These are phyloP conservation scores for Helicoverpa assulta DNA, from an alignment of 2,888 invertebrate species.

Conservation along the genomic window DNA sequence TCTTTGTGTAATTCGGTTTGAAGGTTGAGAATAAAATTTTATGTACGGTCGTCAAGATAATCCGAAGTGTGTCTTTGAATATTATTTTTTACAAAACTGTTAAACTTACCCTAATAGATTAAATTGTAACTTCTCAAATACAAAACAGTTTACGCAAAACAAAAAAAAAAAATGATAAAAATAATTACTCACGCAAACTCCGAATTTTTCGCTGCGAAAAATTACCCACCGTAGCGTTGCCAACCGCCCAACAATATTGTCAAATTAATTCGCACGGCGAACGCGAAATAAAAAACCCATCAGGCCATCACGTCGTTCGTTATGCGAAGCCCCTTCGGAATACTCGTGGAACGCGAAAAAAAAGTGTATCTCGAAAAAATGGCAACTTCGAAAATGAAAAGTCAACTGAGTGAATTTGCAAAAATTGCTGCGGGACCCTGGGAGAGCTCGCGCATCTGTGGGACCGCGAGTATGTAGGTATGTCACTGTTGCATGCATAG, in stretches of 20 bases:
- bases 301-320: slow-evolving; percentile 67
- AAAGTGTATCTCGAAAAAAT: slow-evolving; percentile 59
- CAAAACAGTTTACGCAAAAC: background rate
- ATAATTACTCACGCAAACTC: slow-evolving; percentile 5
- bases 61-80: too few relatives aligned
- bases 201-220: slow-evolving; percentile 6
- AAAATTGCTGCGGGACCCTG: slow-evolving; percentile 79
- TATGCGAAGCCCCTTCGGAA: slow-evolving; percentile 66
- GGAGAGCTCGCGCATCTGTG: slow-evolving; percentile 52
- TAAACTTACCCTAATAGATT: background rate
- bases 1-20: background rate
- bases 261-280: slow-evolving; percentile 54
- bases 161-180: slow-evolving; percentile 17
- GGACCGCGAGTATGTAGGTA: slow-evolving; percentile 14
- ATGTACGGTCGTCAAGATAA: too few relatives aligned
- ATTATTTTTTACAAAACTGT: too few relatives aligned
- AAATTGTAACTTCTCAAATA: background rate
- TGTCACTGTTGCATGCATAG: slow-evolving; percentile 44
- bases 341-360: slow-evolving; percentile 56
- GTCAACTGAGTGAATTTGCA: slow-evolving; percentile 78
- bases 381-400: slow-evolving; percentile 72
- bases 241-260: slow-evolving; percentile 44
- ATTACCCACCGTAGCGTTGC: slow-evolving; percentile 10
- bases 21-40: background rate
- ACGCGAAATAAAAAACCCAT: slow-evolving; percentile 66